These are phyloP conservation scores for Pipa parva DNA, from an alignment of 2,113 vertebrate genomes.

Conservation along the genomic window DNA sequence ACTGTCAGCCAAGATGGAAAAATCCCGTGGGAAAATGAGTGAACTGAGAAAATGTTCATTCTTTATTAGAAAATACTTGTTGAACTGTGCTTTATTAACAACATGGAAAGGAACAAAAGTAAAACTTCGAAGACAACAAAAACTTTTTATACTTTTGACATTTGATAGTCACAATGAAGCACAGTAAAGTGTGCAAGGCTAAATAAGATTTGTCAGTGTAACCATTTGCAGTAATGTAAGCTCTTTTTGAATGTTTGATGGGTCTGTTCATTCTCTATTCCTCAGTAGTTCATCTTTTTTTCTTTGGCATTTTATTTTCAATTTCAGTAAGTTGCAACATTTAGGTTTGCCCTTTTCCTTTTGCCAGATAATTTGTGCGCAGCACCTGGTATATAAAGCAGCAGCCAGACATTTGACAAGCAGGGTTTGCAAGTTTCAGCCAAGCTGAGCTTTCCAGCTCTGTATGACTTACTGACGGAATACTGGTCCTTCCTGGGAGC, in stretches of 20 bases:
- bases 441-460: conserved; percentile 22
- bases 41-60: no score
- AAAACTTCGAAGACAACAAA: no score
- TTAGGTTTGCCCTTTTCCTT: conserved; percentile 41
- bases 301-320: conserved; percentile 38
- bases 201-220: background rate
- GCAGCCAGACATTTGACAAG: conserved; percentile 32
- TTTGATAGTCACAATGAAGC: no score
- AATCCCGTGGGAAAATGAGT: no score
- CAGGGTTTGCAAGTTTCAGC: conserved; percentile 33
- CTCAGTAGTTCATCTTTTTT: conserved; percentile 33
- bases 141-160: no score
- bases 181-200: background rate
- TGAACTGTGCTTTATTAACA: no score
- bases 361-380: conserved; percentile 39
- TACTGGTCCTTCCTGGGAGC: no score
- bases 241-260: no score
- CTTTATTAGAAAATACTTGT: no score
- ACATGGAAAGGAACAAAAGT: no score
- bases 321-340: conserved; percentile 38
- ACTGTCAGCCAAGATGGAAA: no score
- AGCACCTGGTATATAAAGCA: conserved; percentile 40
- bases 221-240: no score
- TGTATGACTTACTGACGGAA: background rate
- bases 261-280: conserved; percentile 25